phyloP scores from a whole-genome alignment of 2,797 vertebrate species.

The Scarus forsteni region DNA sequence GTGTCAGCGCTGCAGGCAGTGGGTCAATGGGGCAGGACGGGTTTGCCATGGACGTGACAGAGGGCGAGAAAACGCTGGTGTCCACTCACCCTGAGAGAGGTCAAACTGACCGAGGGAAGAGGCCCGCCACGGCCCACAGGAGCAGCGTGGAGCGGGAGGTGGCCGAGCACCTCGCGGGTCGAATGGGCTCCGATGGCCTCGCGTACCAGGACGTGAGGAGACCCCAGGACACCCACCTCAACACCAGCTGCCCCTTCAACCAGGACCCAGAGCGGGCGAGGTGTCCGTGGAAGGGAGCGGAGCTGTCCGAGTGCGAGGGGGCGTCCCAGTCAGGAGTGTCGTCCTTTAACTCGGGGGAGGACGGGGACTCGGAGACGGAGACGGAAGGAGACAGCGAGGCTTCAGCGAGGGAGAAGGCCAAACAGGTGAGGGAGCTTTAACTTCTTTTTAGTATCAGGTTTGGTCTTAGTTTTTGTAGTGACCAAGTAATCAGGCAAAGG shows the following conservation, averaged over 20 bases:
- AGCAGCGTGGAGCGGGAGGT: constrained; percentile 87
- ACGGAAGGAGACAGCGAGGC: constrained; percentile 94
- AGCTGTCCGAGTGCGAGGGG: constrained; percentile 80
- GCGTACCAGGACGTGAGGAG: constrained; percentile 63
- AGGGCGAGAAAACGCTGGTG: constrained; percentile 13
- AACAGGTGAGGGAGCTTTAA: constrained; percentile 85
- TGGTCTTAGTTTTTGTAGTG: no score
- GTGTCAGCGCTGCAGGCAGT: constrained; percentile 4
- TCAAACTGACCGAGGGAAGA: constrained; percentile 17
- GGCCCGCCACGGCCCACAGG: constrained; percentile 26
- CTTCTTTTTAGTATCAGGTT: neutral
- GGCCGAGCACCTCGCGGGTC: constrained; percentile 85
- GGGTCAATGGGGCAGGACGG: constrained; percentile 31
- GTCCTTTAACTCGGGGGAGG: constrained; percentile 90
- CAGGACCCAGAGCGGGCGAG: constrained; percentile 77
- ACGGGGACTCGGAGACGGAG: constrained; percentile 90
- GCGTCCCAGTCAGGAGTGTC: constrained; percentile 84
- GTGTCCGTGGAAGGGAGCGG: constrained; percentile 64
- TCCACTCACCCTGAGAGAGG: constrained; percentile 8
- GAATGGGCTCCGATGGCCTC: constrained; percentile 82
- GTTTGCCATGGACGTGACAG: constrained; percentile 25
- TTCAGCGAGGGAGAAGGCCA: constrained; percentile 89
- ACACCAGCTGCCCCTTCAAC: constrained; percentile 87
- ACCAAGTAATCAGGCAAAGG: no score
- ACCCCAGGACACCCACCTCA: constrained; percentile 50